Percentiles rank a stretch among this genome's conserved stretches.
These are phyloP conservation scores for Plusia festucae DNA, from an alignment of 2,888 invertebrate species.

Conservation along the genomic window DNA sequence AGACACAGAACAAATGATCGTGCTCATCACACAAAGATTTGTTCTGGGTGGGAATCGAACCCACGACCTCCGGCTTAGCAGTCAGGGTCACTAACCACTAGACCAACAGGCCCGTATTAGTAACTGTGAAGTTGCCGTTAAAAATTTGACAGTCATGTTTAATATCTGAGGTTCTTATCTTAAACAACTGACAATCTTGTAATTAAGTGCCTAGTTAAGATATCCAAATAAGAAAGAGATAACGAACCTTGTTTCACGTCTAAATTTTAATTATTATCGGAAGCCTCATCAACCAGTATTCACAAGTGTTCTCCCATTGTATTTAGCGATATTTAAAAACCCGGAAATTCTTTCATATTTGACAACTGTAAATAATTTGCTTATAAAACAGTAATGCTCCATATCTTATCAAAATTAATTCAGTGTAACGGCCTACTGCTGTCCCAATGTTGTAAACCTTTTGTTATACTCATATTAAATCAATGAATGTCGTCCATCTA, in stretches of 20 bases:
- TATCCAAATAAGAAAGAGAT: not conserved
- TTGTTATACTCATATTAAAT: conserved; percentile 15
- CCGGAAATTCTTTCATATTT: not conserved
- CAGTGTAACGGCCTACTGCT: conserved; percentile 8
- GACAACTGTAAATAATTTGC: not conserved
- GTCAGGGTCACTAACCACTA: too few relatives aligned
- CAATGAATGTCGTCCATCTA: conserved; percentile 12
- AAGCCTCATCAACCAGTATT: not conserved
- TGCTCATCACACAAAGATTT: too few relatives aligned
- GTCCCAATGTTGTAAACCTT: conserved; percentile 18
- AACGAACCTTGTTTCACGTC: not conserved
- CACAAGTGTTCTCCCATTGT: not conserved
- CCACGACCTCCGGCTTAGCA: too few relatives aligned
- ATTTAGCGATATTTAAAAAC: not conserved
- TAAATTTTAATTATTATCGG: not conserved
- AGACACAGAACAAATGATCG: too few relatives aligned
- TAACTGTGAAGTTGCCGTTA: not conserved
- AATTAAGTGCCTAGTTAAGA: conserved; percentile 1
- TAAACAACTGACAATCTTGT: not conserved
- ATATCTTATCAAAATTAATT: conserved; percentile 12
- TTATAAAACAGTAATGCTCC: conserved; percentile 8
- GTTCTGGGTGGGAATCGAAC: too few relatives aligned
- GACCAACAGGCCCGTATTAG: too few relatives aligned
- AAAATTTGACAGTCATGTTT: not conserved
- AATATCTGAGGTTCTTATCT: conserved; percentile 1